Base-by-base conservation (phyloP, 2,888 invertebrate genomes). In the Salticus scenicus region DNA sequence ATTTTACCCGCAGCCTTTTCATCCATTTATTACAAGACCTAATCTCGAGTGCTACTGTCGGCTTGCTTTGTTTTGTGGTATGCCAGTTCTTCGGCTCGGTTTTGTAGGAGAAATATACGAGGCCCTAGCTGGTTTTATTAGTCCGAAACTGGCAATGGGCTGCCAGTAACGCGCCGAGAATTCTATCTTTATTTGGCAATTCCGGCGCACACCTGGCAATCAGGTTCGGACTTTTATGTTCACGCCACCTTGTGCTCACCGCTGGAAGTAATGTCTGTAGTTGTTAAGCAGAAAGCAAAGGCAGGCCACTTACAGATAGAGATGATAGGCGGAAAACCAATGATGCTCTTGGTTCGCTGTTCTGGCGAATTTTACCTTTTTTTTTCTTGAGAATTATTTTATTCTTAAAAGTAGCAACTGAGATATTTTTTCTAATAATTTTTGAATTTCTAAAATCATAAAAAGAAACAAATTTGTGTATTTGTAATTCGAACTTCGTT, bases 271-370 rank as follows among this genome's bases (percentile, higher is more conserved):
- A 84, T 84, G 83, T 77, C 83, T 84, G 83, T 67, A 73, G 83
- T 84, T 84, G 83, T 84, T 84, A 84, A 84, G 83, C 76, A 78
- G 83, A 84, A 84, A 84, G 83, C 83, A 84, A 78, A 84, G 83
- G 83, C 83, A 72, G 77, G n/a, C 83, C 83, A 84, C 83, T 84
- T 77, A 67, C 77, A 69, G 77, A 84, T 57, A 41, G 24, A 10
- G 31, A 41, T 57, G 71, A 71, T 71, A 24, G 66, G 42, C n/a
- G 27, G 83, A 76, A 64, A 73, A 67, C 64, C 83, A 67, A 77
- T 28, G 24, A 1, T 37, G 17, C 8, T 1, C 12, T 37, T 77
- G 27, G 42, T 73, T 72, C 77, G 69, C 77, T 31, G 12, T 5
- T 1, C 4, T 20, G 57, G 67, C 12, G 81, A 73, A n/a, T 72